Base-by-base conservation (phyloP, 2,797 vertebrate genomes). In the Microcaecilia unicolor region DNA sequence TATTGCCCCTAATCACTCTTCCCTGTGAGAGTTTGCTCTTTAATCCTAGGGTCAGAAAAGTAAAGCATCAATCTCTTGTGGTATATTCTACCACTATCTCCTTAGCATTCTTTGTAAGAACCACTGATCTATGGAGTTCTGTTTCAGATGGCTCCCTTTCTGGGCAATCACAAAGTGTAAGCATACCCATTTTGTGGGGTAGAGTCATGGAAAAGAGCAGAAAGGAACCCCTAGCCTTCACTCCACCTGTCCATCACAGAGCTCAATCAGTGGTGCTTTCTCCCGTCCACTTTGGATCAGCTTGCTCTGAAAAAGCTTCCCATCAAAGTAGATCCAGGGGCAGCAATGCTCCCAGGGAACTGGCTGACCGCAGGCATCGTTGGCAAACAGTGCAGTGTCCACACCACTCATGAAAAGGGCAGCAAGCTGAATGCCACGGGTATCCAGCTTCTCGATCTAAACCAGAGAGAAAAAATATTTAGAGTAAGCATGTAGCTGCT, bases 271-370 rank as follows among this genome's bases (percentile, higher is more conserved):
- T 18, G 88, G 79, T 3, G 80, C 80, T 15, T 81, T 75, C 47
- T 92, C 89, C 6, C 87, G 78, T 10, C 79, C 77, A 8, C 87
- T 87, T 51, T 85, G 84, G 44, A 86, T 79, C 53, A 93, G 76
- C 69, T 94, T 93, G 78, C 85, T 93, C 76, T 93, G 90, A 65
- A 94, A 93, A 51, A 93, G 76, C 58, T 94, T 93, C 38, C 90
- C 90, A 6, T 93, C 90, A 6, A 93, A 94, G 68, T 92, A 94
- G 54, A 91, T 91, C 90, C 91, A 94, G 19, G 90, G 90, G 41
- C 90, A 93, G 74, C 90, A 94, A 72, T 94, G 90, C 58, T 94
- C 90, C 90, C 88, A 92, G 10, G 90, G 91, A 41, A 93, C 80
- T 10, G 91, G 91, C 70, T 93, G 90, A 24, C 90, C 90, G n/a